Percentiles rank a stretch among this genome's conserved stretches.
Conservation (phyloP, 2,888 invertebrate species). For the Blomia tropicalis region DNA sequence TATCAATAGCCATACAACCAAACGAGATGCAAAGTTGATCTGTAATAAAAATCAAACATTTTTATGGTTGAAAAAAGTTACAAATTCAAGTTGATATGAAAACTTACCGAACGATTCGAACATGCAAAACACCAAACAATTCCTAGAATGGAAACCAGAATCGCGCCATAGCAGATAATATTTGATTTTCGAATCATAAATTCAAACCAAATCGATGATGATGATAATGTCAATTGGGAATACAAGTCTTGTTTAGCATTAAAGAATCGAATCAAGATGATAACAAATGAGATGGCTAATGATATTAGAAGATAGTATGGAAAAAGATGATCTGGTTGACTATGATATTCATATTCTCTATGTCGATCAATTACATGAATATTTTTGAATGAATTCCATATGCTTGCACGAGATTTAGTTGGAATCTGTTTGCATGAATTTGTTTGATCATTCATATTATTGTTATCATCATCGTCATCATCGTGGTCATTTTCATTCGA, state of each 20-base stretch:
- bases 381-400: background rate
- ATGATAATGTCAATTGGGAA: too few relatives aligned
- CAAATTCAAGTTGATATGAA: background rate
- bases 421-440: background rate
- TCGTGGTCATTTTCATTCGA: background rate
- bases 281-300: slow-evolving; percentile 42
- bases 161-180: slow-evolving; percentile 5
- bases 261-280: slow-evolving; percentile 36
- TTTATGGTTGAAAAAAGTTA: background rate
- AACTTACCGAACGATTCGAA: background rate
- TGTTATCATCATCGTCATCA: background rate
- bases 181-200: background rate
- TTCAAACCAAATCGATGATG: too few relatives aligned
- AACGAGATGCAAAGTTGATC: too few relatives aligned
- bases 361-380: slow-evolving; percentile 16
- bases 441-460: too few relatives aligned
- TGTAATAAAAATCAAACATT: too few relatives aligned
- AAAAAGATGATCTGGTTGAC: slow-evolving; percentile 54
- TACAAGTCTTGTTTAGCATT: too few relatives aligned
- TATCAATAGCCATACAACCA: too few relatives aligned
- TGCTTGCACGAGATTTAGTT: background rate
- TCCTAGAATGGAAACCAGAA: slow-evolving; percentile 6
- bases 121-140: background rate
- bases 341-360: slow-evolving; percentile 14
- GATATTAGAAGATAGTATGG: slow-evolving; percentile 58